phyloP scores from a whole-genome alignment of 23 tunicate species.

The Styela clava region DNA sequence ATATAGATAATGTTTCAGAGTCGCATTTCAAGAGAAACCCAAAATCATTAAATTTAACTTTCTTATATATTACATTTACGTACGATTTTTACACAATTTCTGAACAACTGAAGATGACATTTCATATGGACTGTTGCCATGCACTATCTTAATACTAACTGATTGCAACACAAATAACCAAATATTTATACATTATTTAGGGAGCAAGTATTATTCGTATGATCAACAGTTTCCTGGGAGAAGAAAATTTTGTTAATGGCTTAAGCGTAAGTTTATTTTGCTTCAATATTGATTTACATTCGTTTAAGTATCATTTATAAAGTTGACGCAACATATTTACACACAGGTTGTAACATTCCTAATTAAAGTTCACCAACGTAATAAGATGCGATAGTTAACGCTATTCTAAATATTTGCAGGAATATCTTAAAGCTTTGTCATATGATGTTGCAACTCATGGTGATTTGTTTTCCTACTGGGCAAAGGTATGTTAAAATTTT shows the following conservation, averaged over 20 bases:
- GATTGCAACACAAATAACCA: too few species aligned
- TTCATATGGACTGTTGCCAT: too few species aligned
- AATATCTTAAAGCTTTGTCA: conserved; percentile 35
- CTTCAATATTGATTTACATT: not conserved
- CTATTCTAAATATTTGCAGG: too few species aligned
- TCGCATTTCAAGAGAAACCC: not conserved
- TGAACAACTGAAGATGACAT: too few species aligned
- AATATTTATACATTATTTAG: conserved; percentile 20
- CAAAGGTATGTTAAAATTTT: conserved; percentile 46
- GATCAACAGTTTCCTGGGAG: conserved; percentile 72
- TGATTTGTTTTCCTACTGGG: conserved; percentile 64
- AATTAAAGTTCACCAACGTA: too few species aligned
- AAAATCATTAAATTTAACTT: too few species aligned
- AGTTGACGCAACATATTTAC: too few species aligned
- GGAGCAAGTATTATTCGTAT: conserved; percentile 68
- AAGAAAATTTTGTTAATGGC: conserved; percentile 51
- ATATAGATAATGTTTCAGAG: not conserved
- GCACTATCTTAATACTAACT: too few species aligned
- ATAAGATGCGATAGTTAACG: too few species aligned
- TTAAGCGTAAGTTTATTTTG: conserved; percentile 40
- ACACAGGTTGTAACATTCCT: too few species aligned
- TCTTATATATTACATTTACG: too few species aligned
- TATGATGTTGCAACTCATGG: conserved; percentile 49
- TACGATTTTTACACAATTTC: not conserved
- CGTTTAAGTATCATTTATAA: too few species aligned